Evolutionary conservation across 2,888 invertebrate species (phyloP).

Genomic region (Sphaerophoria rueppellii): DNA sequence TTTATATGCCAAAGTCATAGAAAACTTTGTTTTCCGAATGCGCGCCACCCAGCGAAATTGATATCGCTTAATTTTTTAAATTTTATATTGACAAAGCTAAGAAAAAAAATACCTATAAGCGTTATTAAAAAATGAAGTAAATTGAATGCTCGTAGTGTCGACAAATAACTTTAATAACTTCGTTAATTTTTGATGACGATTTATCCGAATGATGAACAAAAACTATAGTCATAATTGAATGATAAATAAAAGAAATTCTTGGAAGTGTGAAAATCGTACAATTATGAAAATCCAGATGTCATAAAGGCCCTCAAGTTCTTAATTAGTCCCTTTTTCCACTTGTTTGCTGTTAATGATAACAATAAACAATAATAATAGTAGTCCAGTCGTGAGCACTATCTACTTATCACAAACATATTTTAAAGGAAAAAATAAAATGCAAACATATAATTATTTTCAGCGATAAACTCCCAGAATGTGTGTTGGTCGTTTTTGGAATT

Average conservation of each 20-base stretch:
- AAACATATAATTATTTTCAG: conserved; percentile 7
- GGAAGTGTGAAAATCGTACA: neutral
- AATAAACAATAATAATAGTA: conserved; percentile 19
- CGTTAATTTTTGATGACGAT: neutral
- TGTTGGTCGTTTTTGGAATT: conserved; percentile 8
- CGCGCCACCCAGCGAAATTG: too few species aligned
- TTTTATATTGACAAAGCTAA: too few species aligned
- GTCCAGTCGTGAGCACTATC: neutral
- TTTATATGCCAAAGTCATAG: too few species aligned
- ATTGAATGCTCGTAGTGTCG: too few species aligned
- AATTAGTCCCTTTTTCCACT: neutral
- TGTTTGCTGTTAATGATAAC: neutral
- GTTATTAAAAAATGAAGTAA: too few species aligned
- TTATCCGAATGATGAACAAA: neutral
- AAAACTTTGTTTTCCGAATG: too few species aligned
- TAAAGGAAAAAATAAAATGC: neutral
- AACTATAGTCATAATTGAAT: neutral
- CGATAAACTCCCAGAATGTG: neutral
- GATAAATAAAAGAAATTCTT: neutral
- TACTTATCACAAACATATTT: conserved; percentile 8
- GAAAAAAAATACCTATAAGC: too few species aligned
- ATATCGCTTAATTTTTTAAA: too few species aligned
- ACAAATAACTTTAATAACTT: too few species aligned
- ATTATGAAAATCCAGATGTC: neutral
- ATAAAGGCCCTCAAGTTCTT: neutral